Evolutionary conservation across 2,113 vertebrate species (phyloP), one percentile per base, ranked within the genome.

Genomic region (Baryphthengus martii): DNA sequence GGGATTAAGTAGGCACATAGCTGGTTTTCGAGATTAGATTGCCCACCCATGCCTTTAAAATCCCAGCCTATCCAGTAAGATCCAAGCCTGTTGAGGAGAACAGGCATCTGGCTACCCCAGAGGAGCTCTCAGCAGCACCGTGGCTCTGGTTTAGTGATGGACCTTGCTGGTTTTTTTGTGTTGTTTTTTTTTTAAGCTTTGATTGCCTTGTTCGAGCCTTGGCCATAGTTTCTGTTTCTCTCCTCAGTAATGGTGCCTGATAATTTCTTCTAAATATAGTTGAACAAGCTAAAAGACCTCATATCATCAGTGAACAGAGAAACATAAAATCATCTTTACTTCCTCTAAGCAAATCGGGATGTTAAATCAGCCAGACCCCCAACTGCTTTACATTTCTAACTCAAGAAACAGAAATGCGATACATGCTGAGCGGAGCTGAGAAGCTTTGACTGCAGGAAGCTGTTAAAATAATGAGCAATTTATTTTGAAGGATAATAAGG

Each of bases 401-500:
- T 96, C 87, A 92, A 83, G 85, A 85, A 95, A 90, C 21, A 88
- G 65, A 62, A 94, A 80, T 86, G 28, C 58, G 72, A 83, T 95
- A 67, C 90, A 91, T 67, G 85, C 92, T 93, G 94, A 92, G 94
- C 88, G 90, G 49, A 58, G 78, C 85, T 90, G 92, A 93, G 94
- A 90, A 90, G 50, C 65, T 88, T 58, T 77, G 86, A 53, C 75
- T 86, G 39, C 89, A 92, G 88, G 75, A 96, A 96, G 84, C 77
- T 93, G 83, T 92, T 92, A 92, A 93, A 92, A 94, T 97, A 93
- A 93, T 58, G 35, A 94, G 33, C 56, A 81, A 63, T 92, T 93
- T 94, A 68, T 80, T 94, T 84, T 75, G 76, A 80, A 55, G 24
- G 59, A 88, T 93, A 94, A 70, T 88, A 93, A 83, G 45, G 42